Evolutionary conservation across 1,140 invertebrate genomes (phyloP).

Genomic region (Drosophila punjabiensis): DNA sequence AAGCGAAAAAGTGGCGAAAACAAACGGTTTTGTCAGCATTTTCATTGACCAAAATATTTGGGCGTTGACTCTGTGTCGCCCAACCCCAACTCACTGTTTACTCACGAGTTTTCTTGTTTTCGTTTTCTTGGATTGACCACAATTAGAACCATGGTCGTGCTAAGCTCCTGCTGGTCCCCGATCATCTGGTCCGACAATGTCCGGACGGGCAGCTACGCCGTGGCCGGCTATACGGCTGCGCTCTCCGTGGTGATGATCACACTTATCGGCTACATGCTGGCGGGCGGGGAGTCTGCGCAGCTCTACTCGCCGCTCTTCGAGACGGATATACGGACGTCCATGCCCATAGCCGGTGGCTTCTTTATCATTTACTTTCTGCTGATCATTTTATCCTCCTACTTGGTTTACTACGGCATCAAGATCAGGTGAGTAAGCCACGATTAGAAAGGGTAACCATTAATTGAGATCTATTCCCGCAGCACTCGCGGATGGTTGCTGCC

Average conservation of each 20-base stretch:
- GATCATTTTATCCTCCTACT: slow-evolving; percentile 88
- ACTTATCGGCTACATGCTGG: slow-evolving; percentile 90
- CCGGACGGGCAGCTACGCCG: slow-evolving; percentile 90
- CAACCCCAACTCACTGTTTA: neutral
- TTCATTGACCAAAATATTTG: slow-evolving; percentile 39
- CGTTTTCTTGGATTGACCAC: neutral
- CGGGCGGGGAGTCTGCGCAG: slow-evolving; percentile 94
- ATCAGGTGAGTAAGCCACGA: slow-evolving; percentile 79
- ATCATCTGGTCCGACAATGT: slow-evolving; percentile 93
- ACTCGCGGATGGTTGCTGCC: slow-evolving; percentile 91
- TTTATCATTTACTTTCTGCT: slow-evolving; percentile 91
- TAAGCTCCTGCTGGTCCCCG: slow-evolving; percentile 94
- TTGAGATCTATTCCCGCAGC: slow-evolving; percentile 25
- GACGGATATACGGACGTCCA: slow-evolving; percentile 91
- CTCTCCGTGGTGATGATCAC: slow-evolving; percentile 91
- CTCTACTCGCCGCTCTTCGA: slow-evolving; percentile 95
- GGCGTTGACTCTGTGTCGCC: slow-evolving; percentile 29
- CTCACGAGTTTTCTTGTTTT: neutral
- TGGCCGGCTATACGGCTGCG: slow-evolving; percentile 92
- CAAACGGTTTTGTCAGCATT: neutral
- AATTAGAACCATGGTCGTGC: slow-evolving; percentile 87
- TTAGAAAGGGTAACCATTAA: neutral
- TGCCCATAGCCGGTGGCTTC: slow-evolving; percentile 90
- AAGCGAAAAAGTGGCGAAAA: neutral
- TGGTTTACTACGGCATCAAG: slow-evolving; percentile 87